Percentiles rank a stretch among this genome's conserved stretches.
phyloP scores from a whole-genome alignment of 2,113 vertebrate species.

The Motacilla alba region DNA sequence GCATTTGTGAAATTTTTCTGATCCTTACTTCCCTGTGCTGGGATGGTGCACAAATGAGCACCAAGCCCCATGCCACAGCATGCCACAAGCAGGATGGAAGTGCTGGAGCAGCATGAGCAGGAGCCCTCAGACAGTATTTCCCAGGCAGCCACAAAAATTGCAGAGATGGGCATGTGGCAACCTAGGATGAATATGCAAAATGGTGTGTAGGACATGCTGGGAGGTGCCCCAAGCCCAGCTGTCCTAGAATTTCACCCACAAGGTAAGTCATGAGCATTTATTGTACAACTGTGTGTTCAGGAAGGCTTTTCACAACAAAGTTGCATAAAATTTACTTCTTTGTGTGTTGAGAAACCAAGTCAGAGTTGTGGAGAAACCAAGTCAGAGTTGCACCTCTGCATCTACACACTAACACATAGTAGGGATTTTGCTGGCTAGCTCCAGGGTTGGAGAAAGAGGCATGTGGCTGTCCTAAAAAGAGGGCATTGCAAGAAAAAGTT shows the following conservation, averaged over 20 bases:
- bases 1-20: background rate
- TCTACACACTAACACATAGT: background rate
- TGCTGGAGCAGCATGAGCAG: background rate
- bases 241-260: background rate
- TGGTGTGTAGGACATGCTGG: background rate
- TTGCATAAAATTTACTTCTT: background rate
- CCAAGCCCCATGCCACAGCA: background rate
- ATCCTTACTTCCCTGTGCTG: background rate
- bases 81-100: background rate
- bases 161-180: background rate
- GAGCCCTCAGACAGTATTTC: background rate
- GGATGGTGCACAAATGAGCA: accelerated
- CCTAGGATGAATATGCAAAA: background rate
- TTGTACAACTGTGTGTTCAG: background rate
- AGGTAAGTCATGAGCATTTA: background rate
- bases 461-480: background rate
- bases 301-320: background rate
- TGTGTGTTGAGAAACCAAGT: background rate
- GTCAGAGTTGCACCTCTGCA: background rate
- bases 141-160: background rate
- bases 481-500: background rate
- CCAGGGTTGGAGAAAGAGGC: background rate
- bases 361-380: background rate
- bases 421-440: background rate
- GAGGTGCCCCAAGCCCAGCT: background rate